Conservation (phyloP, 2,888 invertebrate species). For the Caenorhabditis wallacei region DNA sequence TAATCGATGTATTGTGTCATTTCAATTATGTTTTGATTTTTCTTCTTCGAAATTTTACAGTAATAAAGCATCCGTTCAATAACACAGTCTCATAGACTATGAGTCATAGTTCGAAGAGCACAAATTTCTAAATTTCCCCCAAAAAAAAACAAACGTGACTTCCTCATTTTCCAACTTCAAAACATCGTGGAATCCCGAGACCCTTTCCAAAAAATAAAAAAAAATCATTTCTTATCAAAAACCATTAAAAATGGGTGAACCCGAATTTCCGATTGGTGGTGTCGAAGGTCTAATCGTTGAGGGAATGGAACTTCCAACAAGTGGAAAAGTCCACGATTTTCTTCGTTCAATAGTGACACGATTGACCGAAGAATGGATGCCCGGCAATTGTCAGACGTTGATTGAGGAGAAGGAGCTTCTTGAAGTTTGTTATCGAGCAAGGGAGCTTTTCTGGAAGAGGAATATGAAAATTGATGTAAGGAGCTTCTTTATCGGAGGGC, state of each 20-base stretch:
- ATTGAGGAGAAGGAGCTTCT: constrained; percentile 75
- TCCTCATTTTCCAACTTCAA: no score
- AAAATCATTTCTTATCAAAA: not conserved
- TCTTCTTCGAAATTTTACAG: no score
- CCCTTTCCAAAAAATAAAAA: not conserved
- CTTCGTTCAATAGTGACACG: constrained; percentile 55
- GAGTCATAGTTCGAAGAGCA: no score
- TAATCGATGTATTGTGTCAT: no score
- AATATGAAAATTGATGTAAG: constrained; percentile 41
- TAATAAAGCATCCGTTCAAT: no score
- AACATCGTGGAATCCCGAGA: no score
- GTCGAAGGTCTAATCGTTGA: constrained; percentile 6
- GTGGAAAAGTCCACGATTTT: constrained; percentile 40
- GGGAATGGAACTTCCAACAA: constrained; percentile 10
- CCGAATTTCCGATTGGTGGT: constrained; percentile 3
- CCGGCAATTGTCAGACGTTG: constrained; percentile 70
- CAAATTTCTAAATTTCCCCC: no score
- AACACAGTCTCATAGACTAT: no score
- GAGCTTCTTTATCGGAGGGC: not conserved
- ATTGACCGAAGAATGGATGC: constrained; percentile 69
- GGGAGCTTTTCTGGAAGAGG: constrained; percentile 59
- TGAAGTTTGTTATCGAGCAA: constrained; percentile 75
- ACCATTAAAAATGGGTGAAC: constrained; percentile 3
- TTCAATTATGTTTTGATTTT: no score
- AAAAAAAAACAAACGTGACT: no score